These are phyloP conservation scores for Tineola bisselliella DNA, from an alignment of 2,888 invertebrate species.

Conservation along the genomic window DNA sequence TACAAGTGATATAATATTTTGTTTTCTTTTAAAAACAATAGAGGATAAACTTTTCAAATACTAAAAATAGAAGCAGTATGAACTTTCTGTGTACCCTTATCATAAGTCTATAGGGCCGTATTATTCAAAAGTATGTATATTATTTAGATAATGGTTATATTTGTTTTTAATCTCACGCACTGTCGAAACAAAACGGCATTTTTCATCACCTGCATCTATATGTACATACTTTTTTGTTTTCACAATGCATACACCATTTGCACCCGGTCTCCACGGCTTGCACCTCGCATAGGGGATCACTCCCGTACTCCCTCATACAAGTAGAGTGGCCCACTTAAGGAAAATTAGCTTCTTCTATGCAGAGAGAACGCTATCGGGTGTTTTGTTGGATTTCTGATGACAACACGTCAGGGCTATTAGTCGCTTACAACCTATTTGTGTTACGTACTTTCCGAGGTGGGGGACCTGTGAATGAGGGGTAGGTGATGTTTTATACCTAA, in stretches of 20 bases:
- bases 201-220: conserved; percentile 1
- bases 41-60: too few species aligned
- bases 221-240: neutral
- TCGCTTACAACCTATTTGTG: neutral
- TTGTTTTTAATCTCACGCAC: neutral
- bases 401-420: neutral
- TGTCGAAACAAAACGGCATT: neutral
- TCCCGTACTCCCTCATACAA: conserved; percentile 5
- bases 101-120: too few species aligned
- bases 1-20: too few species aligned
- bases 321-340: conserved; percentile 62
- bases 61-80: too few species aligned
- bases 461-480: too few species aligned
- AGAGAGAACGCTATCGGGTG: conserved; percentile 52
- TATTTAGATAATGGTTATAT: neutral
- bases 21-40: too few species aligned
- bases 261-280: neutral
- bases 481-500: neutral
- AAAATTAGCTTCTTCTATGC: conserved; percentile 60
- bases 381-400: conserved; percentile 36
- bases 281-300: neutral
- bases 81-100: too few species aligned
- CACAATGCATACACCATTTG: neutral
- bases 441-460: neutral
- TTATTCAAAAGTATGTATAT: too few species aligned